Evolutionary conservation across 2,113 vertebrate species (phyloP).

Genomic region (Pardalotus punctatus): DNA sequence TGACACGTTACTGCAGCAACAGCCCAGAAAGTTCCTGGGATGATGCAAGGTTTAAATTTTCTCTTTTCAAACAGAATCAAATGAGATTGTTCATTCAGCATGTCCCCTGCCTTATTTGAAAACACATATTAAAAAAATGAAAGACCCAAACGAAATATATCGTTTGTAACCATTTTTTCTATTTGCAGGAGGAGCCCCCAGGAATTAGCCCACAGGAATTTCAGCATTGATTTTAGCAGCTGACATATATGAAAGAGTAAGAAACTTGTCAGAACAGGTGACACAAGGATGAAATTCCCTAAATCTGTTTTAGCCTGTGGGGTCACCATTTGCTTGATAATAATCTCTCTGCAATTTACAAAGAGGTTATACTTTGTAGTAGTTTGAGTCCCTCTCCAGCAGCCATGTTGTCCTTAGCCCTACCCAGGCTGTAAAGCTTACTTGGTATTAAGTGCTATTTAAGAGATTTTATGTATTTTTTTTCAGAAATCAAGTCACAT

Average conservation of each 20-base stretch:
- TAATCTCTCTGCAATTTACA: not conserved
- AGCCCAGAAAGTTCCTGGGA: not conserved
- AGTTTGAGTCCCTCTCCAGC: not conserved
- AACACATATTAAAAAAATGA: not conserved
- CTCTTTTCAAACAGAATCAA: not conserved
- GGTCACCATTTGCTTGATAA: not conserved
- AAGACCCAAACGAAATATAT: not conserved
- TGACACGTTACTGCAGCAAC: not conserved
- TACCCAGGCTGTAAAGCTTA: not conserved
- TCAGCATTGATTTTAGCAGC: not conserved
- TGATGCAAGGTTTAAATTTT: not conserved
- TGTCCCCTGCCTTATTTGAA: not conserved
- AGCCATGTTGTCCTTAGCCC: not conserved
- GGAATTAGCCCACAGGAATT: not conserved
- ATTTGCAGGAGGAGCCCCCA: not conserved
- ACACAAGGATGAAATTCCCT: not conserved
- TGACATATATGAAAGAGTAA: not conserved
- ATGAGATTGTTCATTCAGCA: not conserved
- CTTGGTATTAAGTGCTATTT: not conserved
- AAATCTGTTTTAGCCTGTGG: conserved; percentile 20
- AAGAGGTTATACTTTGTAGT: not conserved
- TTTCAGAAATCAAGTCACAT: not conserved
- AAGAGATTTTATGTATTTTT: not conserved
- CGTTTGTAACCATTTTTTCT: not conserved
- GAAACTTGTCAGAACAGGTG: not conserved